Percentiles rank a stretch among this genome's conserved stretches.
These are phyloP conservation scores for Amblyjoppa fuscipennis DNA, from an alignment of 2,888 invertebrate species.

Conservation along the genomic window DNA sequence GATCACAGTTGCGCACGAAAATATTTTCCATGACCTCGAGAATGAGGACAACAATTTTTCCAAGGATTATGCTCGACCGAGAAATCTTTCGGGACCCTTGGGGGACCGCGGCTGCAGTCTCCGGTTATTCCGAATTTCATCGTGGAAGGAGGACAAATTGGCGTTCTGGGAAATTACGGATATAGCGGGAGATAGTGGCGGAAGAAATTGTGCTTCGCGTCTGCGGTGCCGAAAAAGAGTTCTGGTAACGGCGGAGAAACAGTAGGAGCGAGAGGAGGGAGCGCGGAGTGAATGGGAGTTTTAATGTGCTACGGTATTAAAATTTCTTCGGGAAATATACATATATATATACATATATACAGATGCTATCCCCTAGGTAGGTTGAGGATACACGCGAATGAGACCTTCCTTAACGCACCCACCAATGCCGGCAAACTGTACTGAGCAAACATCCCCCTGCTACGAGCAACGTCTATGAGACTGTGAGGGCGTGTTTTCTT, in stretches of 20 bases:
- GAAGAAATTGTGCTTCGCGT: constrained; percentile 39
- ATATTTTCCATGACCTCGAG: neutral
- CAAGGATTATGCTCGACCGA: constrained; percentile 1
- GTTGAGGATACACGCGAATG: neutral
- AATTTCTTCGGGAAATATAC: neutral
- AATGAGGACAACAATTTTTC: neutral
- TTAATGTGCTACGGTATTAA: neutral
- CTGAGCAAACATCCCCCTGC: neutral
- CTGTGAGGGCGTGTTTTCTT: neutral
- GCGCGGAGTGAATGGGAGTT: neutral
- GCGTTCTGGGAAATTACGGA: constrained; percentile 59
- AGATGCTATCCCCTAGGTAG: neutral
- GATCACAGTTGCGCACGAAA: too few species aligned
- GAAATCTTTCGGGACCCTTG: neutral
- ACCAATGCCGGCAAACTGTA: neutral
- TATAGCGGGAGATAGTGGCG: constrained; percentile 25
- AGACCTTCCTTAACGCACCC: neutral
- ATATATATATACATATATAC: neutral
- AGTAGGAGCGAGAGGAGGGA: neutral
- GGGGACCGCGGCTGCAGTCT: constrained; percentile 1
- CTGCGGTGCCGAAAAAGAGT: constrained; percentile 8
- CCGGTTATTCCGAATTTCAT: constrained; percentile 33
- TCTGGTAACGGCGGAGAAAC: constrained; percentile 2
- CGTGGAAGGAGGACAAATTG: constrained; percentile 28
- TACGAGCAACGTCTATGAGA: neutral